Evolutionary conservation across 2,113 vertebrate species (phyloP), one percentile per base, ranked within the genome.

Genomic region (Myrmecophaga tridactyla): DNA sequence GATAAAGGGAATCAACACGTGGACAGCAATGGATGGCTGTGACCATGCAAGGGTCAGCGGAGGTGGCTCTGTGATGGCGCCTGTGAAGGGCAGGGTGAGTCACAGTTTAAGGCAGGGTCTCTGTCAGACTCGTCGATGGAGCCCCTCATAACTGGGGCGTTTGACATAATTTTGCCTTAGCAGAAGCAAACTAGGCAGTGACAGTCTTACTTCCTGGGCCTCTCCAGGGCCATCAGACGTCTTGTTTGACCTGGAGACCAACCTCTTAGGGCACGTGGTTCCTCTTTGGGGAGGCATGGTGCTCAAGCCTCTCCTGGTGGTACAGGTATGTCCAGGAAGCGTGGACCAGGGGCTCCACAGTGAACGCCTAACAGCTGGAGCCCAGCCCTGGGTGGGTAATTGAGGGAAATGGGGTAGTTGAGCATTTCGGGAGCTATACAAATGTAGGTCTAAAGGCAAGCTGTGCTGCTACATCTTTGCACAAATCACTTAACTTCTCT

Each of bases 311-410:
- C 17, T 31, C 56, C 69, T 21, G 20, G 21, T 31, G 14, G 23
- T 3, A 23, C 36, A n/a, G 48, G 21, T 10, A 8, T 69, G 11
- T n/a, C 46, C 63, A 48, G 81, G 67, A 82, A 60, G 5, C 14
- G 58, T n/a, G 21, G 14, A 1, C n/a, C 2, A 12, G 39, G 67
- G n/a, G 51, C 23, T 31, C 3, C 2, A 9, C 4, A 46, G 3
- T 46, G 21, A 31, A 13, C 48, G 2, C 13, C 29, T 13, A 10
- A 18, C 4, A 23, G 36, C 34, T 3, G 15, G 31, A 23, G 69
- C 25, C n/a, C 62, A 89, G 10, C 13, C 23, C 20, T 5, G 51
- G 53, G 34, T 58, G 25, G 12, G 1, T 25, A 41, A 53, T n/a
- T n/a, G 78, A 39, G 60, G 39, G 29, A 36, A 65, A 86, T 18